Evolutionary conservation across 1,140 invertebrate genomes (phyloP).

Genomic region (Gryon sp.): DNA sequence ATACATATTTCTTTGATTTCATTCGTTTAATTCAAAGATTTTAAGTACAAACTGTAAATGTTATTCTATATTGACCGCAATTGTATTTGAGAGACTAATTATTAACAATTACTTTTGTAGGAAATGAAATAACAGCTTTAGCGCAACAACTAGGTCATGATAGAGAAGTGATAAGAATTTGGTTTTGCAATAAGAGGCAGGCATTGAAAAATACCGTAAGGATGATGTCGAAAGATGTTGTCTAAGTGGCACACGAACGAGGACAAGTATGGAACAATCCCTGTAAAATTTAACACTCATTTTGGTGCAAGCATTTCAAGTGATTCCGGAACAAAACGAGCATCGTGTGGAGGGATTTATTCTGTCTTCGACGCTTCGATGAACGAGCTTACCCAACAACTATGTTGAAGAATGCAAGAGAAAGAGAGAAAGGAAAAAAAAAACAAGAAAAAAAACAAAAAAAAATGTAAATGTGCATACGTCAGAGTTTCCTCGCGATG

Average conservation of each 20-base stretch:
- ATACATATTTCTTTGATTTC: no score
- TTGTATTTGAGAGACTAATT: no score
- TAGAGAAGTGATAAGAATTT: conserved; percentile 98
- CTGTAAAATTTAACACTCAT: conserved; percentile 22
- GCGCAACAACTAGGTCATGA: conserved; percentile 97
- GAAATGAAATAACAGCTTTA: conserved; percentile 96
- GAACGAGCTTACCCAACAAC: conserved; percentile 61
- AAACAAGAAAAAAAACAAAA: no score
- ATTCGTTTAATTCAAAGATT: no score
- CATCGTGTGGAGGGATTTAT: conserved; percentile 7
- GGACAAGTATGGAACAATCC: conserved; percentile 13
- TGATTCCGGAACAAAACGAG: conserved; percentile 26
- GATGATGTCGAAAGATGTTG: conserved; percentile 92
- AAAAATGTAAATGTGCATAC: conserved; percentile 53
- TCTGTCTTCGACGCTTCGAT: conserved; percentile 34
- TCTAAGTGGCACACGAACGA: conserved; percentile 23
- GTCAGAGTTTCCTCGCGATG: conserved; percentile 48
- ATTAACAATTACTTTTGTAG: no score
- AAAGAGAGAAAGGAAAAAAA: no score
- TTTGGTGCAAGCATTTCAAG: conserved; percentile 45
- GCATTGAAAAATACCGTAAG: conserved; percentile 96
- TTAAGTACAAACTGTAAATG: no score
- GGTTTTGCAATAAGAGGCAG: conserved; percentile 99
- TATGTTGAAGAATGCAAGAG: conserved; percentile 42
- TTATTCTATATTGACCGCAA: no score